Evolutionary conservation across 2,113 vertebrate genomes (phyloP).

Genomic region (Suncus etruscus): DNA sequence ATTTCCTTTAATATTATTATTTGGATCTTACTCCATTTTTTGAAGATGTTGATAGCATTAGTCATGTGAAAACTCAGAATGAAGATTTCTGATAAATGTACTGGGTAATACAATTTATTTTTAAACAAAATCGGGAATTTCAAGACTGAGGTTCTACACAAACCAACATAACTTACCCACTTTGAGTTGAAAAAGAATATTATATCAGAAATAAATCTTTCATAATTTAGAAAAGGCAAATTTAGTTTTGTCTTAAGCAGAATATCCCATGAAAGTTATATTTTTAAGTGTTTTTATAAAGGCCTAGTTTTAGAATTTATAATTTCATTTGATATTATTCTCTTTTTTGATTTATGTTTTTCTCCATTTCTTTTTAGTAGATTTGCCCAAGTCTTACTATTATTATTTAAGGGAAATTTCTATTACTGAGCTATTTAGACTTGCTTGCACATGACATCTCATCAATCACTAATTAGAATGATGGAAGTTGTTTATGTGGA

Average conservation of each 20-base stretch:
- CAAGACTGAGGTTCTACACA: background rate
- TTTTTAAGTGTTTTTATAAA: background rate
- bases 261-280: background rate
- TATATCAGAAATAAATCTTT: constrained; percentile 12
- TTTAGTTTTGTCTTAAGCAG: constrained; percentile 8
- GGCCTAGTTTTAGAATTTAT: background rate
- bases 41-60: constrained; percentile 9
- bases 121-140: background rate
- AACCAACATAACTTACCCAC: background rate
- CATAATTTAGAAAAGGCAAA: background rate
- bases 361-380: background rate
- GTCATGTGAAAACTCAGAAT: constrained; percentile 23
- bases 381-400: background rate
- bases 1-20: background rate
- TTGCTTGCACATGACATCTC: background rate
- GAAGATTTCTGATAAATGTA: constrained; percentile 9
- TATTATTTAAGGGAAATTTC: background rate
- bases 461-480: background rate
- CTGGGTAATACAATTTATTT: background rate
- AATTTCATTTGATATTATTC: background rate
- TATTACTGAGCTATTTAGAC: background rate
- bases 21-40: constrained; percentile 15
- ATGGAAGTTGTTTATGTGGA: background rate
- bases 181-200: constrained; percentile 6
- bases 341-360: background rate